Base-by-base conservation (phyloP, 2,888 invertebrate genomes). In the Phanerotoma sp. region DNA sequence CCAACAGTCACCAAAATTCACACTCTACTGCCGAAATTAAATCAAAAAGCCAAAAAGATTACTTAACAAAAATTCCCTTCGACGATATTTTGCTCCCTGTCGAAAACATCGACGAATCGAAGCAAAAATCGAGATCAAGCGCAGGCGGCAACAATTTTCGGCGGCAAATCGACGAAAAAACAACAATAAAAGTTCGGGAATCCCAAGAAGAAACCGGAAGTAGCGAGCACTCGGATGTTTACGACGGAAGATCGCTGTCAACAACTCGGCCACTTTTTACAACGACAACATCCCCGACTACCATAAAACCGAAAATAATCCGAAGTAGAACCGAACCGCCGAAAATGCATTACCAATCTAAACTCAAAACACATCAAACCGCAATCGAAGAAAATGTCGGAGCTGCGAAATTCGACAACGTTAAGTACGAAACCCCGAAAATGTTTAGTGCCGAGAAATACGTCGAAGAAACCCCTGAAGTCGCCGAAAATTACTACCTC, bases 211-310 rank as follows among this genome's bases (percentile, higher is more conserved):
- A 25, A 25, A 83, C 83, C 1, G 77, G 80, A 16, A 84, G 83
- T 10, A 85, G 85, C 62, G 88, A 88, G 68, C 81, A 84, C 4
- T 81, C 85, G 2, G 87, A 87, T 65, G 85, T 88, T 1, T 88
- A 87, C 61, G 86, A 86, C 28, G 82, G 84, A 30, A 84, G 86
- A 20, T 59, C 60, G 4, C 74, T 85, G 11, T 84, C 85, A 0
- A 83, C 86, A 21, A 82, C 86, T 5, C 78, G 87, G 28, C 87
- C 87, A 0, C 72, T 88, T 13, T 87, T 87, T 63, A 87, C 87
- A 0, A 87, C 87, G 0, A 84, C 84, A 0, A 25, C 25, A 25
- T 25, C 25, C 5, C 25, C 25, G 5, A 25, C 7, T 3, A 25
- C 25, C 9, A 81, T 80, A 6, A 78, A 85, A 20, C 81, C 86